phyloP scores from a whole-genome alignment of 2,113 vertebrate genomes.

The Heteronetta atricapilla region DNA sequence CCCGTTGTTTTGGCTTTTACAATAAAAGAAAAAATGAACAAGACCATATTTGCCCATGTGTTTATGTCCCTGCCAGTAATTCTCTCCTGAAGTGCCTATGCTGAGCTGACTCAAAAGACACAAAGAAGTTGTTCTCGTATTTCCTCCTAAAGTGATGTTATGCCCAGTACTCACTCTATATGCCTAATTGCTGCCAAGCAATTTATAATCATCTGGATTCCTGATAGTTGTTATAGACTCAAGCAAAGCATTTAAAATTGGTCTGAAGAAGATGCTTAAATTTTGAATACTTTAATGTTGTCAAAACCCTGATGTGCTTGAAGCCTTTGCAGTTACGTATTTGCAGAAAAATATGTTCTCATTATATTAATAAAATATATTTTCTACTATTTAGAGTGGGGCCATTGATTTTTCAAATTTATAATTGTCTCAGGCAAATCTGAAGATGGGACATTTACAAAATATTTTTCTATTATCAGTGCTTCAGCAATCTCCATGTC shows the following conservation, averaged over 20 bases:
- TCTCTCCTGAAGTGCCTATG: background rate
- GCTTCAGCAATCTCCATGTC: background rate
- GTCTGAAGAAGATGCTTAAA: background rate
- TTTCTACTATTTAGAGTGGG: background rate
- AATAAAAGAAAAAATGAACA: background rate
- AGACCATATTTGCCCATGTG: background rate
- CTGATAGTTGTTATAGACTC: background rate
- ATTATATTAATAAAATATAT: slow-evolving; percentile 32
- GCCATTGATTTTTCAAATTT: slow-evolving; percentile 30
- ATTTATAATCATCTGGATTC: background rate
- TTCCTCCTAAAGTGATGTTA: background rate
- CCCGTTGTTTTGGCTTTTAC: background rate
- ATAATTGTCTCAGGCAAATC: background rate
- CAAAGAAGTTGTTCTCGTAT: background rate
- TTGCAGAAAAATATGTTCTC: background rate
- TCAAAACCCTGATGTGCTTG: background rate
- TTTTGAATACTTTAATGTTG: background rate
- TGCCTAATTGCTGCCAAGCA: background rate
- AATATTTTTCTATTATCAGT: background rate
- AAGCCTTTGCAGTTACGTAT: background rate
- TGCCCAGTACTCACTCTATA: background rate
- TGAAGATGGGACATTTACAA: background rate
- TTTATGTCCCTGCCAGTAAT: background rate
- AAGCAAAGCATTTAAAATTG: background rate
- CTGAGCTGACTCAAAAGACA: background rate